Percentiles rank a stretch among this genome's conserved stretches.
Conservation (phyloP, 1,140 invertebrate species). For the Drosophila kikkawai region DNA sequence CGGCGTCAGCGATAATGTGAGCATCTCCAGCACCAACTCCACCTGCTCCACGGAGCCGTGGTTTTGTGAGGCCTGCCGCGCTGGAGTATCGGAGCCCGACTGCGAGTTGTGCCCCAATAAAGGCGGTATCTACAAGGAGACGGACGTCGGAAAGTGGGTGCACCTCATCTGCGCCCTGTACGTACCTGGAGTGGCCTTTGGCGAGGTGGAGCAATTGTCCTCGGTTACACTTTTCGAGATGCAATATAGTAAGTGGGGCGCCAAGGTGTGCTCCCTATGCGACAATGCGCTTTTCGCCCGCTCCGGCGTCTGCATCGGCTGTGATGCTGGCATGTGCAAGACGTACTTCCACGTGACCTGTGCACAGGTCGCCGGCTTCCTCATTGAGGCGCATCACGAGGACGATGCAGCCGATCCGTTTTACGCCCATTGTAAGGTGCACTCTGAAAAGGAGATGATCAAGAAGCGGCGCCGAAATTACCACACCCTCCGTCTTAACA, state of each 20-base stretch:
- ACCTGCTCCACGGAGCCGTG: conserved; percentile 97
- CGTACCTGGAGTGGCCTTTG: conserved; percentile 98
- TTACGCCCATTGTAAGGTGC: conserved; percentile 97
- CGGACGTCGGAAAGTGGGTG: conserved; percentile 98
- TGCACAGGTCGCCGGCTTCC: conserved; percentile 95
- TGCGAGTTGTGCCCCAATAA: conserved; percentile 95
- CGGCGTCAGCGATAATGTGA: conserved; percentile 96
- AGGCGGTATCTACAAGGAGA: conserved; percentile 98
- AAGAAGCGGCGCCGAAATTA: conserved; percentile 94
- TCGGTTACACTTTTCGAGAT: conserved; percentile 97
- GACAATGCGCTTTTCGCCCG: conserved; percentile 93
- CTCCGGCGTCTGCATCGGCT: conserved; percentile 97
- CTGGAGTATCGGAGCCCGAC: conserved; percentile 92
- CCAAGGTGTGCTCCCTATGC: conserved; percentile 94
- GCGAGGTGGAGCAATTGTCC: conserved; percentile 94
- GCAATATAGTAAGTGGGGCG: conserved; percentile 97
- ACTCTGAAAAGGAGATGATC: conserved; percentile 93
- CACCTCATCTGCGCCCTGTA: conserved; percentile 98
- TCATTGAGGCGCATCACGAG: conserved; percentile 97
- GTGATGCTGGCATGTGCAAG: conserved; percentile 99
- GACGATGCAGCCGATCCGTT: conserved; percentile 98
- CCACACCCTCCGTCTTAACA: conserved; percentile 93
- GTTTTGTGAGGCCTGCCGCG: conserved; percentile 99
- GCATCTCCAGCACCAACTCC: conserved; percentile 95
- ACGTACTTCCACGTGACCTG: conserved; percentile 99